Conservation (phyloP, 2,797 vertebrate genomes). For the Acanthiza pusilla region DNA sequence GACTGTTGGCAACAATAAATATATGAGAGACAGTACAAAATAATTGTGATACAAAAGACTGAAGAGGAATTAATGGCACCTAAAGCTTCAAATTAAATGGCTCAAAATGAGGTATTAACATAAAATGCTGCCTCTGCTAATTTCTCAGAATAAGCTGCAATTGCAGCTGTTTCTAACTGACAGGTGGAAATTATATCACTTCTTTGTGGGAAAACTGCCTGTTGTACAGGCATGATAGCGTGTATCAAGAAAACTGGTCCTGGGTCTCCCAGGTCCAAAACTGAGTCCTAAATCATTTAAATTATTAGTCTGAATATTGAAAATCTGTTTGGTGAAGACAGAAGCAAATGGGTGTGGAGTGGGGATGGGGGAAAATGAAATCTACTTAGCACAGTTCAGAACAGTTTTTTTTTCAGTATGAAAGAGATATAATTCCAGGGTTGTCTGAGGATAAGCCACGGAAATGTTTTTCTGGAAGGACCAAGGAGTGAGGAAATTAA, state of each 20-base stretch:
- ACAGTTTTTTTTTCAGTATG: not conserved
- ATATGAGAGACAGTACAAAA: not conserved
- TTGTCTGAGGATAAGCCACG: not conserved
- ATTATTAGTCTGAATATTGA: not conserved
- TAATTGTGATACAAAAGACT: conserved; percentile 1
- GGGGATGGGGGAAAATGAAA: accelerated
- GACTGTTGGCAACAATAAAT: conserved; percentile 18
- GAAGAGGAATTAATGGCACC: conserved; percentile 16
- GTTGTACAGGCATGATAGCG: not conserved
- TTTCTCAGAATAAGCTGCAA: not conserved
- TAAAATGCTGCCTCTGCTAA: not conserved
- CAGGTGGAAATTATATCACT: not conserved
- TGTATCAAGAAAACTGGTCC: not conserved
- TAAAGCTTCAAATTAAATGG: conserved; percentile 13
- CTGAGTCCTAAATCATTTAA: not conserved
- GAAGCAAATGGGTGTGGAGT: not conserved
- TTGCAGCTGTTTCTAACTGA: not conserved
- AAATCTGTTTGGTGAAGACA: not conserved
- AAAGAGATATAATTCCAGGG: not conserved
- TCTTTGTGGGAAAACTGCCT: not conserved
- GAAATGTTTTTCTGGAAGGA: not conserved
- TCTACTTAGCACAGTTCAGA: not conserved
- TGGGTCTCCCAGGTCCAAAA: not conserved
- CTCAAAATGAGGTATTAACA: conserved; percentile 22
- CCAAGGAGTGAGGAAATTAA: not conserved